Evolutionary conservation across 1,140 invertebrate species (phyloP), one percentile per base, ranked within the genome.

Genomic region (Bombus waltoni): DNA sequence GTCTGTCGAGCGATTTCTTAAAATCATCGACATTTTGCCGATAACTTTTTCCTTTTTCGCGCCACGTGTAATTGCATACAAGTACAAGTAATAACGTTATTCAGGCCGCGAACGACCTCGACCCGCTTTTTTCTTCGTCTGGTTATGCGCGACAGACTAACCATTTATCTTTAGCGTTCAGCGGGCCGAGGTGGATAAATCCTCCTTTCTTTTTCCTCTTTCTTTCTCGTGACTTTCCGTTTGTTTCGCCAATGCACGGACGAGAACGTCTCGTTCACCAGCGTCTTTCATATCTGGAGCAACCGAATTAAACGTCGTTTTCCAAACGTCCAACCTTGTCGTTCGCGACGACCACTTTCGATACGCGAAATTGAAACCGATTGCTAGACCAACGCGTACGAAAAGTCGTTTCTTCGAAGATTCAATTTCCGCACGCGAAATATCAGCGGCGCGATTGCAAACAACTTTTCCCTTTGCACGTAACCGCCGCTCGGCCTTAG

Each of bases 51-150:
- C 11, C n/a, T 74, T 32, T 78, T 32, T 57, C 25, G n/a, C 59
- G 32, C 13, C 44, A 75, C 25, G 38, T 57, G 57, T 83, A 84
- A 87, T 87, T 82, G 74, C 73, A 71, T 81, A 47, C 73, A 78
- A 85, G 75, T 81, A 81, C 85, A 40, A 72, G 32, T 53, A 35
- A 6, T 53, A 28, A 47, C 73, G n/a, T 84, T 83, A 83, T 87
- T 87, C 86, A 85, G 68, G 44, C 75, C n/a, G 59, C 78, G 72
- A 40, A 82, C 86, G 89, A 83, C 90, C 90, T 90, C 89, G 90
- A 91, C 90, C 90, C 62, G 83, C 72, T 91, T 91, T 81, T 88
- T 86, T 87, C 66, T 85, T 86, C 71, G 81, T 86, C 53, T 83
- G 35, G 47, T 88, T 76, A 79, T 76, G 22, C 65, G 11, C 40